Evolutionary conservation across 1,140 invertebrate species (phyloP), one percentile per base, ranked within the genome.

Genomic region (Caenorhabditis brenneri): DNA sequence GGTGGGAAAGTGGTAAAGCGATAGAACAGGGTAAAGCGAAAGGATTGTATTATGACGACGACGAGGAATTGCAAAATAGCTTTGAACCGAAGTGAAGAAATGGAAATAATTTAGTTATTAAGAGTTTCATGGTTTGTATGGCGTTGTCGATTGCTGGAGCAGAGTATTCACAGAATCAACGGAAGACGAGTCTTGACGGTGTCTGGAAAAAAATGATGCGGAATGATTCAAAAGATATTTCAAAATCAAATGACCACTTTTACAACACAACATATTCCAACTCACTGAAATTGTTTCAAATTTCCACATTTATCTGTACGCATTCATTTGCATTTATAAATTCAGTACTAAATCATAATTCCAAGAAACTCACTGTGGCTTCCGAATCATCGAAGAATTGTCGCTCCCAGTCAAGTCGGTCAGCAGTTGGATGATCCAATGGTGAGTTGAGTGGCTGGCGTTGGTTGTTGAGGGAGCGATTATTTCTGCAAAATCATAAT

Each of bases 381-480:
- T 85, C 84, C 15, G 79, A 74, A 46, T 85, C 84, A 60, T 85
- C 84, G 31, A 85, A 85, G 60, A 85, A 85, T 39, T 85, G 84
- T n/a, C 84, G 53, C 48, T 85, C 84, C 84, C 84, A 85, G 33
- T 85, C 84, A 4, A 85, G 29, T 33, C 53, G 65, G 33, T 74
- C 65, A n/a, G 65, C 65, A 27, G 65, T 74, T 31, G 65, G 65
- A 12, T 74, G 65, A 24, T 74, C 65, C 36, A 74, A n/a, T 46
- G 42, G 58, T 39, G 65, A 74, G 65, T 74, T 74, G 19, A 74
- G 65, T 22, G 65, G 65, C 33, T 74, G 65, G 16, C 65, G 33
- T 42, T 74, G 65, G 42, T 74, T 74, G 36, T 74, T 74, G 36
- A 74, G n/a, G 3, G 65, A 74, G 0, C 65, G 65, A 15, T 74